These are phyloP conservation scores for Phoebastria nigripes DNA, from an alignment of 2,797 vertebrate species.

Conservation along the genomic window DNA sequence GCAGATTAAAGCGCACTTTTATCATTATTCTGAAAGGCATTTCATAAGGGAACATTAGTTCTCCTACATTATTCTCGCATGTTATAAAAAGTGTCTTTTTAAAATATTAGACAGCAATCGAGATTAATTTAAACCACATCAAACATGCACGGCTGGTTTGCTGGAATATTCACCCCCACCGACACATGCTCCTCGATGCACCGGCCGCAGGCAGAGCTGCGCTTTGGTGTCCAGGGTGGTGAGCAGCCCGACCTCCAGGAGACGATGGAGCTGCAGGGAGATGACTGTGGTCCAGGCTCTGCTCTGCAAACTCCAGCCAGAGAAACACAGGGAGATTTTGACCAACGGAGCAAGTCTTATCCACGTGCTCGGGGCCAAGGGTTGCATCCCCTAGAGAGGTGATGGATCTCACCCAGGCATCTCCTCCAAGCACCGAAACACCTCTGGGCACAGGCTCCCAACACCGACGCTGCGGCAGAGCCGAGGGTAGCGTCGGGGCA, in stretches of 20 bases:
- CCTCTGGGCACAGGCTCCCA: too few species aligned
- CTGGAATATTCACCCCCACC: background rate
- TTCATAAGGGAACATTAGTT: constrained; percentile 42
- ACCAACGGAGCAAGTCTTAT: accelerated
- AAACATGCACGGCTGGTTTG: background rate
- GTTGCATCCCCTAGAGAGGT: background rate
- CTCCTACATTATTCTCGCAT: constrained; percentile 39
- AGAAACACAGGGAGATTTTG: accelerated
- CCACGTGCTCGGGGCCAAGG: accelerated
- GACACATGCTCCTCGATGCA: accelerated
- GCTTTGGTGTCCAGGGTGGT: accelerated
- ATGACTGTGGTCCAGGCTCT: background rate
- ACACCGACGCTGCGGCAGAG: accelerated
- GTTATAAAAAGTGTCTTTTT: constrained; percentile 45
- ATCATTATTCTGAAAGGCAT: constrained; percentile 16
- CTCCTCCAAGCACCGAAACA: background rate
- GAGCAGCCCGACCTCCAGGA: background rate
- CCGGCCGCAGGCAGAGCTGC: accelerated
- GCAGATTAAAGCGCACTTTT: constrained; percentile 42
- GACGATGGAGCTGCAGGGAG: accelerated
- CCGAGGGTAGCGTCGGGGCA: accelerated
- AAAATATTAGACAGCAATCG: constrained; percentile 29
- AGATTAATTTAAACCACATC: constrained; percentile 32
- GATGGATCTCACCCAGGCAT: background rate
- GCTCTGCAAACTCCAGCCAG: background rate